A percentile compares a stretch with the other conserved stretches of the same genome.
These are phyloP conservation scores for Metalampra italica DNA, from an alignment of 2,888 invertebrate genomes.

Conservation along the genomic window DNA sequence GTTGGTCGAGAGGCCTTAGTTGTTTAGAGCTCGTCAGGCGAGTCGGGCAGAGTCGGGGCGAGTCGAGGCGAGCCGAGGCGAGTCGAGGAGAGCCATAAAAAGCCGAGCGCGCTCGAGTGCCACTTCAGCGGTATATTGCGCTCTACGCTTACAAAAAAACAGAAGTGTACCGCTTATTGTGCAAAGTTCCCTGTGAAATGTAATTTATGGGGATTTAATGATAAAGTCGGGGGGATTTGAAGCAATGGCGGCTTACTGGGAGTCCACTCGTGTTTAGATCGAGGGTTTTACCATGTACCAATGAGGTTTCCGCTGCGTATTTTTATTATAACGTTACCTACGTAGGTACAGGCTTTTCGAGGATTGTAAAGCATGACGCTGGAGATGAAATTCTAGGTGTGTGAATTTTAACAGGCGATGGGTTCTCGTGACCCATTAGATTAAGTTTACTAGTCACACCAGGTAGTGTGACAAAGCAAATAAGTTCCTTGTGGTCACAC, in stretches of 20 bases:
- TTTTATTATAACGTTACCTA: no score
- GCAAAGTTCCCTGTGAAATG: slow-evolving; percentile 4
- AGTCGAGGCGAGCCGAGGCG: slow-evolving; percentile 22
- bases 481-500: no score
- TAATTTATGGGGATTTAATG: neutral
- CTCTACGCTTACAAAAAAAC: slow-evolving; percentile 45
- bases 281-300: no score
- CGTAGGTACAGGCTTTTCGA: no score
- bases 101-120: slow-evolving; percentile 23
- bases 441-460: no score
- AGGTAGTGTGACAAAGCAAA: no score
- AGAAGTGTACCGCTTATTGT: slow-evolving; percentile 33
- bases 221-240: neutral
- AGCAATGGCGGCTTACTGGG: neutral
- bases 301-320: no score
- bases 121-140: slow-evolving; percentile 51
- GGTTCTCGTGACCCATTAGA: no score
- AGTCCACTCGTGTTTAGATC: neutral
- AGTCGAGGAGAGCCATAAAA: neutral
- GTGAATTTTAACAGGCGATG: no score
- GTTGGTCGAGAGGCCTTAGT: slow-evolving; percentile 50
- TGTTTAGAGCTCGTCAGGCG: slow-evolving; percentile 46
- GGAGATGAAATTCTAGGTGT: no score
- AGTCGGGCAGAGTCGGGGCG: slow-evolving; percentile 23
- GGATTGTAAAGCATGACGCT: no score